A percentile compares a stretch with the other conserved stretches of the same genome.
Evolutionary conservation across 2,113 vertebrate genomes (phyloP).

Genomic region (Meriones unguiculatus): DNA sequence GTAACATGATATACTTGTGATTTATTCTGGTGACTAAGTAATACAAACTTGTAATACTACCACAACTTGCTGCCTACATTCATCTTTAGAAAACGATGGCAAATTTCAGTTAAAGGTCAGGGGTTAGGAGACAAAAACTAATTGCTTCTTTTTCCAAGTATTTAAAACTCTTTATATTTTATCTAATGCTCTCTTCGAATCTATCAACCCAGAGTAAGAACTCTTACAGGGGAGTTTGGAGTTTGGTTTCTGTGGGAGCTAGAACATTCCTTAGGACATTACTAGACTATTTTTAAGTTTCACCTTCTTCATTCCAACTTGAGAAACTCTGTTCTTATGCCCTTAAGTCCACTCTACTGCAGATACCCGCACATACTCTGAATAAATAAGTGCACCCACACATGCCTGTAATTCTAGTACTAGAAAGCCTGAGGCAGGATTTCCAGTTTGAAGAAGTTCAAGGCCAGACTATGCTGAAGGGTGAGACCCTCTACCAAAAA

Average conservation of each 20-base stretch:
- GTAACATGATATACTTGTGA: slow-evolving; percentile 53
- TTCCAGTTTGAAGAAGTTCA: neutral
- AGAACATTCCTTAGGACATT: slow-evolving; percentile 26
- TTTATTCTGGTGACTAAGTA: slow-evolving; percentile 56
- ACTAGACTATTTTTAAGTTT: slow-evolving; percentile 27
- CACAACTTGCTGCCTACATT: slow-evolving; percentile 37
- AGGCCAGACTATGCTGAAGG: neutral
- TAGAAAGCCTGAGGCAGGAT: neutral
- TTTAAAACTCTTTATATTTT: slow-evolving; percentile 15
- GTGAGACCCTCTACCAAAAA: neutral
- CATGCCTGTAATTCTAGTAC: neutral
- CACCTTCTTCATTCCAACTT: neutral
- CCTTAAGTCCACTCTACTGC: neutral
- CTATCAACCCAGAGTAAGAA: slow-evolving; percentile 35
- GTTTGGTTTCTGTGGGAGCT: neutral
- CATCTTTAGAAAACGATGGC: slow-evolving; percentile 28
- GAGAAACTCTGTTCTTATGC: slow-evolving; percentile 1
- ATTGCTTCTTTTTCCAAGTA: neutral
- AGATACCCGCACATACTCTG: neutral
- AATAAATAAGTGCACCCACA: neutral
- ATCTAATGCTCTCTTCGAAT: slow-evolving; percentile 12
- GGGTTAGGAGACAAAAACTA: neutral
- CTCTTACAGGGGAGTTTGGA: neutral
- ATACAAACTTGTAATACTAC: slow-evolving; percentile 17
- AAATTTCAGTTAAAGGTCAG: slow-evolving; percentile 50